Percentiles rank a stretch among this genome's conserved stretches.
phyloP scores from a whole-genome alignment of 1,140 invertebrate species.

The Varroa destructor region DNA sequence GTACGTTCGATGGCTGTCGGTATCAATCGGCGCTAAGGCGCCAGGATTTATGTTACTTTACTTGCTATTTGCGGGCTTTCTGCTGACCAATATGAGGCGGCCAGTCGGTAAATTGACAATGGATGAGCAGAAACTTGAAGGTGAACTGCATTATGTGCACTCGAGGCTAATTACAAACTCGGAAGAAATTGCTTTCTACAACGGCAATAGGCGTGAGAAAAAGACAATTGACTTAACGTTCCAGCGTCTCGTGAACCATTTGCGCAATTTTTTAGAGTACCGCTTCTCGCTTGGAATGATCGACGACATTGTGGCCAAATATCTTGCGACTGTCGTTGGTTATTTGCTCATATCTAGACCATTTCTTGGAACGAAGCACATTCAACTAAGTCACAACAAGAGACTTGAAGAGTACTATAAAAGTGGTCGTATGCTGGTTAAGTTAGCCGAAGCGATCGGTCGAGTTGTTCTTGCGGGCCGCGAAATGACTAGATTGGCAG shows the following conservation, averaged over 20 bases:
- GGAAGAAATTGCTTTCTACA: constrained; percentile 94
- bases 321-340: constrained; percentile 83
- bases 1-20: constrained; percentile 77
- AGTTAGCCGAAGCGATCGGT: constrained; percentile 90
- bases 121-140: constrained; percentile 86
- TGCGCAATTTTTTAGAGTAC: constrained; percentile 79
- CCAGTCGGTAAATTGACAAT: constrained; percentile 79
- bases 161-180: constrained; percentile 86
- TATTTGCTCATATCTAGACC: constrained; percentile 88
- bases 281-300: constrained; percentile 79
- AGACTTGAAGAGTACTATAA: constrained; percentile 72
- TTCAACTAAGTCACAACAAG: constrained; percentile 36
- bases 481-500: constrained; percentile 81
- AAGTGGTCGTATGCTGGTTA: constrained; percentile 88
- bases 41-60: constrained; percentile 73
- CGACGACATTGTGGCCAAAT: constrained; percentile 93
- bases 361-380: constrained; percentile 55
- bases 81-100: constrained; percentile 62
- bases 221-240: constrained; percentile 55
- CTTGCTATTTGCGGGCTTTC: constrained; percentile 62
- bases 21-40: constrained; percentile 64
- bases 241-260: constrained; percentile 46
- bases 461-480: constrained; percentile 79
- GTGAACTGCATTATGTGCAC: constrained; percentile 92
- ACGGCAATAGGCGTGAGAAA: constrained; percentile 78